Evolutionary conservation across 2,888 invertebrate species (phyloP).

Genomic region (Lacanobia wlatinum): DNA sequence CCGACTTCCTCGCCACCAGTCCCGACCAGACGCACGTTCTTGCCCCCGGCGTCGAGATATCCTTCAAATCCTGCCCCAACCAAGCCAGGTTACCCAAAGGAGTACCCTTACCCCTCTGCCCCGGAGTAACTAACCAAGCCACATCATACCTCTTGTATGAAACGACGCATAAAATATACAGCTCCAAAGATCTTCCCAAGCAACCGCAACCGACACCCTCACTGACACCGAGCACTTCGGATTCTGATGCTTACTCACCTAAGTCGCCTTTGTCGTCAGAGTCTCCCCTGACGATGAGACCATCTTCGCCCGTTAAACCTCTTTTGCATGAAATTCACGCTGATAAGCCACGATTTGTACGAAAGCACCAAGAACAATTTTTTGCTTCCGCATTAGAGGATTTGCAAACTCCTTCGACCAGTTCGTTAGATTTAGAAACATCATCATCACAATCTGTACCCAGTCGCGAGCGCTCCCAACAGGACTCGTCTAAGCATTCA

Average conservation of each 20-base stretch:
- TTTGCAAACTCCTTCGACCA: slow-evolving; percentile 51
- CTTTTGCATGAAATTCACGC: slow-evolving; percentile 43
- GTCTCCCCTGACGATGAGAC: background rate
- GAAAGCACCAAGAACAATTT: slow-evolving; percentile 32
- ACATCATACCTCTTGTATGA: slow-evolving; percentile 76
- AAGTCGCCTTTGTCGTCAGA: slow-evolving; percentile 1
- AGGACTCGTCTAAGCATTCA: slow-evolving; percentile 56
- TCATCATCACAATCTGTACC: background rate
- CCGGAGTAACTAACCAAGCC: slow-evolving; percentile 45
- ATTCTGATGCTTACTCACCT: background rate
- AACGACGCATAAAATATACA: slow-evolving; percentile 53
- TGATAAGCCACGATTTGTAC: slow-evolving; percentile 35
- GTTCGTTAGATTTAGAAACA: slow-evolving; percentile 37
- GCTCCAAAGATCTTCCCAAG: background rate
- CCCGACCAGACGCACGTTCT: slow-evolving; percentile 68
- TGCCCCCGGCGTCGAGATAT: slow-evolving; percentile 75
- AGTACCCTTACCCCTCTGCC: slow-evolving; percentile 70
- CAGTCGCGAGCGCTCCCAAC: slow-evolving; percentile 54
- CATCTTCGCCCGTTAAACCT: slow-evolving; percentile 26
- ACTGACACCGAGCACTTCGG: slow-evolving; percentile 21
- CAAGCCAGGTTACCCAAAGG: slow-evolving; percentile 29
- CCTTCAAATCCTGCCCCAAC: slow-evolving; percentile 74
- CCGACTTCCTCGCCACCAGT: slow-evolving; percentile 61
- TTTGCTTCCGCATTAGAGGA: slow-evolving; percentile 17
- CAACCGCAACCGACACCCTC: background rate